These are phyloP conservation scores for Noctuana brunneofusca DNA, from an alignment of 2,888 invertebrate genomes.

Conservation along the genomic window DNA sequence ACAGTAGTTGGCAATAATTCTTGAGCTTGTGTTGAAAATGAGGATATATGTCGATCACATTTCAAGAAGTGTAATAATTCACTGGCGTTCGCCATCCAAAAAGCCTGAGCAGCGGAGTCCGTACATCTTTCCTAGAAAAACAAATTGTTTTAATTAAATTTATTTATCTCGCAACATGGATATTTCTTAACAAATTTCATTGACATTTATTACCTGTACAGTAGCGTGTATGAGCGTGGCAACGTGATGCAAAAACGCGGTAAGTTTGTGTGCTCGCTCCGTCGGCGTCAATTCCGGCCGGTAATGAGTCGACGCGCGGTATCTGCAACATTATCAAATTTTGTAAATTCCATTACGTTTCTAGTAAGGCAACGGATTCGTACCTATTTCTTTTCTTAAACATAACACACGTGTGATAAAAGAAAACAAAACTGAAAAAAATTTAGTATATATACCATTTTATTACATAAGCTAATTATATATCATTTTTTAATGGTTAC, in stretches of 20 bases:
- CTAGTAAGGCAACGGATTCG: not conserved
- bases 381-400: not conserved
- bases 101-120: constrained; percentile 93
- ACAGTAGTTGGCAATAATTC: constrained; percentile 96
- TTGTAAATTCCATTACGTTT: not conserved
- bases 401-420: not conserved
- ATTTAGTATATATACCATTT: not conserved
- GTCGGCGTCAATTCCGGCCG: constrained; percentile 95
- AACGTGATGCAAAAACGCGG: constrained; percentile 94
- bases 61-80: constrained; percentile 98
- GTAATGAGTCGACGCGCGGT: constrained; percentile 96
- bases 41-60: constrained; percentile 96
- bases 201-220: constrained; percentile 86
- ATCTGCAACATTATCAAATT: constrained; percentile 71
- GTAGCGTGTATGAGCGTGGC: constrained; percentile 93
- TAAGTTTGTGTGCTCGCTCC: constrained; percentile 95
- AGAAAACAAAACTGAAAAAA: too few relatives aligned
- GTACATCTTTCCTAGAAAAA: constrained; percentile 88
- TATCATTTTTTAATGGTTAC: too few relatives aligned
- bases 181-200: not conserved
- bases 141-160: not conserved
- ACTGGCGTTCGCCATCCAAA: constrained; percentile 99
- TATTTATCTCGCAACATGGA: not conserved
- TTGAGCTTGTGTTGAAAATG: constrained; percentile 95
- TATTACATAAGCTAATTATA: too few relatives aligned